Evolutionary conservation across 2,888 invertebrate genomes (phyloP).

Genomic region (Eupithecia pulchellata): DNA sequence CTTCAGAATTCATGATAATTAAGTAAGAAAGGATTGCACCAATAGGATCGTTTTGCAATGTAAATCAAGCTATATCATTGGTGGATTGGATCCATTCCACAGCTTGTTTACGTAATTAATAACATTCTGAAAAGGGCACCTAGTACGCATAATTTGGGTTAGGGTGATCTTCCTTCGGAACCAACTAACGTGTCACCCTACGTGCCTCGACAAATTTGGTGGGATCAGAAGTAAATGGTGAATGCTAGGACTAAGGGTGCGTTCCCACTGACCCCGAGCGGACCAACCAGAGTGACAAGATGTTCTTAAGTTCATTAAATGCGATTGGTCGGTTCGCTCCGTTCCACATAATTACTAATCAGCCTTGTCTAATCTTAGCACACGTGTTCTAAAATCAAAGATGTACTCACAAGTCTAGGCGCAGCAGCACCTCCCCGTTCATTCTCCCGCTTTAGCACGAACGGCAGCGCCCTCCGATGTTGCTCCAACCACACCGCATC

Average conservation of each 20-base stretch:
- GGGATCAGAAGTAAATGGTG: background rate
- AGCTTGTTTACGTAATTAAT: background rate
- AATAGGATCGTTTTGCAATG: no score
- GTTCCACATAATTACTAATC: background rate
- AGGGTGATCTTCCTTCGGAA: no score
- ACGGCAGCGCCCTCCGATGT: constrained; percentile 79
- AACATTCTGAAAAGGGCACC: background rate
- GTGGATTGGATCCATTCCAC: no score
- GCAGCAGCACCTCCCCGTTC: constrained; percentile 67
- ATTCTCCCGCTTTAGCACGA: constrained; percentile 80
- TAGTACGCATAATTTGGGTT: background rate
- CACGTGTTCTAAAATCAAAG: constrained; percentile 2
- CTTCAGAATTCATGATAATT: background rate
- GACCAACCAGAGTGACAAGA: background rate
- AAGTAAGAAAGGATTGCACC: no score
- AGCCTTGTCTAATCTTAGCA: background rate
- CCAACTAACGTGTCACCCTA: no score
- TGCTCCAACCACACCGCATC: constrained; percentile 83
- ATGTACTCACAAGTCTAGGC: constrained; percentile 74
- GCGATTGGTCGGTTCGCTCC: background rate
- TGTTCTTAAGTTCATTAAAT: background rate
- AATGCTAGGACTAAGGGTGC: background rate
- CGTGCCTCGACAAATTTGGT: background rate
- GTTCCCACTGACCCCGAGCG: background rate
- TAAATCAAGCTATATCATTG: no score